phyloP scores from a whole-genome alignment of 2,888 invertebrate genomes.

The Meganola albula region DNA sequence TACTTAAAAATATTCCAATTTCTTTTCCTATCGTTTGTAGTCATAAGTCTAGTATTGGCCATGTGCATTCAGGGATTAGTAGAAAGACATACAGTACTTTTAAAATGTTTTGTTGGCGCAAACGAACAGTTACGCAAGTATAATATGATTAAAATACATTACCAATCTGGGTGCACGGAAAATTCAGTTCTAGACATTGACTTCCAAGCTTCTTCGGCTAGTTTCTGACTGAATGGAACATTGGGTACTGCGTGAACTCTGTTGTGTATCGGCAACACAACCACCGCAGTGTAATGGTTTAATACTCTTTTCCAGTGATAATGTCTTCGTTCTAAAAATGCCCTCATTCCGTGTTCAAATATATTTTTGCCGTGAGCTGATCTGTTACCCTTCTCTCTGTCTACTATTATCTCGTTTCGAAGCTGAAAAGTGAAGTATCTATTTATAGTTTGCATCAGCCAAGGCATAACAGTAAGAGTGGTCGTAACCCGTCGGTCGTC shows the following conservation, averaged over 20 bases:
- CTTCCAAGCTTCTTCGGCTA: constrained; percentile 48
- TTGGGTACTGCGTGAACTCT: constrained; percentile 44
- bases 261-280: constrained; percentile 50
- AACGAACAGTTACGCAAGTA: too few species aligned
- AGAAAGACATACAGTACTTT: too few species aligned
- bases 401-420: constrained; percentile 48
- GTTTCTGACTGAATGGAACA: constrained; percentile 43
- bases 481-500: too few species aligned
- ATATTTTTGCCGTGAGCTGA: constrained; percentile 53
- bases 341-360: constrained; percentile 58
- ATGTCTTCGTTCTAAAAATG: constrained; percentile 46
- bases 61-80: too few species aligned
- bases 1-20: too few species aligned
- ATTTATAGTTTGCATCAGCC: too few species aligned
- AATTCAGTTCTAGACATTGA: constrained; percentile 53
- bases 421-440: too few species aligned
- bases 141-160: constrained; percentile 15
- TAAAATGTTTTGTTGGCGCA: too few species aligned
- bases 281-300: constrained; percentile 61
- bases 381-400: constrained; percentile 42
- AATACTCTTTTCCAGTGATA: constrained; percentile 60
- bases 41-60: too few species aligned
- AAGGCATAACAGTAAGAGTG: too few species aligned
- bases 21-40: too few species aligned
- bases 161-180: constrained; percentile 66